Conservation (phyloP, 2,888 invertebrate genomes). For the Zygothrica quintamaculata region DNA sequence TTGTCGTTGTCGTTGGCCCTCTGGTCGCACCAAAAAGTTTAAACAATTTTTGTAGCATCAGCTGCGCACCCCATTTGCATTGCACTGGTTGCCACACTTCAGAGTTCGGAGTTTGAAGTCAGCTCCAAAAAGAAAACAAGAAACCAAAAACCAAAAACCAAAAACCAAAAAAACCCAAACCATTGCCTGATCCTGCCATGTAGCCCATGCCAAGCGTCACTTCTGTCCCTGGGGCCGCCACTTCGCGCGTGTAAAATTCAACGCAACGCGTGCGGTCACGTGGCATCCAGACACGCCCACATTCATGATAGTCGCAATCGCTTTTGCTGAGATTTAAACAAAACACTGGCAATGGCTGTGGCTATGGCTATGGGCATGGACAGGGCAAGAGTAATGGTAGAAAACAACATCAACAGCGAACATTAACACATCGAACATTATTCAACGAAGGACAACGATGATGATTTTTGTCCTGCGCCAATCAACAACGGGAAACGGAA, state of each 20-base stretch:
- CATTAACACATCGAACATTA: constrained; percentile 47
- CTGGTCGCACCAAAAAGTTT: constrained; percentile 49
- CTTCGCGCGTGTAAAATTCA: constrained; percentile 72
- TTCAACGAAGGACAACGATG: constrained; percentile 28
- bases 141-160: too few relatives aligned
- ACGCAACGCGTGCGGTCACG: constrained; percentile 78
- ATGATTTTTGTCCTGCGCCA: constrained; percentile 49
- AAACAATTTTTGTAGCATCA: constrained; percentile 55
- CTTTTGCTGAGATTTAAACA: constrained; percentile 47
- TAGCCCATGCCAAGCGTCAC: constrained; percentile 38
- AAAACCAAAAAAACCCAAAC: constrained; percentile 5
- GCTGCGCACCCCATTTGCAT: constrained; percentile 66
- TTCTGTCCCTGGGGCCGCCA: constrained; percentile 51
- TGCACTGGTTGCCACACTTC: constrained; percentile 12
- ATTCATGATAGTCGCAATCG: constrained; percentile 74
- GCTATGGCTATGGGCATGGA: too few relatives aligned
- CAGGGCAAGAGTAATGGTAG: too few relatives aligned
- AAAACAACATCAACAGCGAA: background rate
- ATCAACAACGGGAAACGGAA: constrained; percentile 33
- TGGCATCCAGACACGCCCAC: constrained; percentile 70
- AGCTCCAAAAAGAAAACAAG: background rate
- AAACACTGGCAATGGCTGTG: constrained; percentile 35
- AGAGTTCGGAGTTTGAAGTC: too few relatives aligned
- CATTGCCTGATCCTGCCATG: constrained; percentile 27
- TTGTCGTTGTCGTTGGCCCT: too few relatives aligned